phyloP scores from a whole-genome alignment of 2,888 invertebrate species.

The Prosopocoilus inquinatus region DNA sequence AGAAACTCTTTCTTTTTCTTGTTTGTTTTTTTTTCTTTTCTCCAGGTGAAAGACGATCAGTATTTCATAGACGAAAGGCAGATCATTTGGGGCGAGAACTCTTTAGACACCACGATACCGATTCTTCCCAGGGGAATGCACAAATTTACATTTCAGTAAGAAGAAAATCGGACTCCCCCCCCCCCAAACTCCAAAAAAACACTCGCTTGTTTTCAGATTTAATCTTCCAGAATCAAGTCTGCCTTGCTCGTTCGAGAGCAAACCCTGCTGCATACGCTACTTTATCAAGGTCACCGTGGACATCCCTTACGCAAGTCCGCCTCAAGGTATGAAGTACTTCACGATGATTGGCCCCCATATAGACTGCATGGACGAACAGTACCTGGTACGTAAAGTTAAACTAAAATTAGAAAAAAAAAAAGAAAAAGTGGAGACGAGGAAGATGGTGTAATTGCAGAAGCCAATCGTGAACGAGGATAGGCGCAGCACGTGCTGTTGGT shows the following conservation, averaged over 20 bases:
- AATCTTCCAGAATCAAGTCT: constrained; percentile 69
- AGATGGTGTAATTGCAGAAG: constrained; percentile 52
- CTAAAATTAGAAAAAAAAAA: neutral
- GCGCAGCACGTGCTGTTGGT: constrained; percentile 67
- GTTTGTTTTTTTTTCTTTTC: too few species aligned
- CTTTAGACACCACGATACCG: constrained; percentile 59
- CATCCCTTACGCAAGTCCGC: constrained; percentile 75
- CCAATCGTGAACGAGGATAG: constrained; percentile 64
- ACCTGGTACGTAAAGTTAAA: constrained; percentile 57
- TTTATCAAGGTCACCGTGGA: constrained; percentile 72
- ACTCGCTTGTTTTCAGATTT: constrained; percentile 49
- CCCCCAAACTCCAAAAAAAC: too few species aligned
- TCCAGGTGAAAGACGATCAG: constrained; percentile 66
- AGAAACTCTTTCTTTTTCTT: too few species aligned
- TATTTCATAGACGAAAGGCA: constrained; percentile 72
- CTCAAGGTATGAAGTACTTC: constrained; percentile 77
- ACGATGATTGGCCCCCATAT: constrained; percentile 75
- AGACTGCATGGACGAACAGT: constrained; percentile 78
- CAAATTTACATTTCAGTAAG: constrained; percentile 60
- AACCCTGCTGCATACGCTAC: constrained; percentile 70
- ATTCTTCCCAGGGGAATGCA: constrained; percentile 71
- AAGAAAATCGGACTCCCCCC: too few species aligned
- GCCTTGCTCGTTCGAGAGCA: constrained; percentile 76
- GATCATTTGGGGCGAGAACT: constrained; percentile 73
- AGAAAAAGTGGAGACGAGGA: neutral